Conservation (phyloP, 1,140 invertebrate genomes). For the Magallana gigas region DNA sequence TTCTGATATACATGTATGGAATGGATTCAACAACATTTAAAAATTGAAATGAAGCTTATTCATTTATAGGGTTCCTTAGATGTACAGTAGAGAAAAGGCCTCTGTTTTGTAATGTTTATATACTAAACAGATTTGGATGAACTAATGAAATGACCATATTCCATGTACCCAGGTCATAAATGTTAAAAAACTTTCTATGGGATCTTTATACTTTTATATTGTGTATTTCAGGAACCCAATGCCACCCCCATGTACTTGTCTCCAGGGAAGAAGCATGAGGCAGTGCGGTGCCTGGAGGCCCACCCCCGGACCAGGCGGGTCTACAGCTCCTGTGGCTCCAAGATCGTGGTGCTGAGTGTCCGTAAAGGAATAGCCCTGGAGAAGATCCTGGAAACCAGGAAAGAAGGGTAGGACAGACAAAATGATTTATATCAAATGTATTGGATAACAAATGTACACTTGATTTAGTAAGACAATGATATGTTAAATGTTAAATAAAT, state of each 20-base stretch:
- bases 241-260: conserved; percentile 61
- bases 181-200: too few relatives aligned
- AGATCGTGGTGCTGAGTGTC: conserved; percentile 60
- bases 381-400: conserved; percentile 59
- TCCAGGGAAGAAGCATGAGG: conserved; percentile 62
- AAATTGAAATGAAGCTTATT: too few relatives aligned
- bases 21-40: too few relatives aligned
- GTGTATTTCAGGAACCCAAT: conserved; percentile 59
- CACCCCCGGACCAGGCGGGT: conserved; percentile 47
- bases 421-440: neutral
- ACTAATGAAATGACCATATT: too few relatives aligned
- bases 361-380: conserved; percentile 60
- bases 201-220: too few relatives aligned
- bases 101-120: too few relatives aligned
- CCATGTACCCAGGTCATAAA: too few relatives aligned
- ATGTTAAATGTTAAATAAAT: too few relatives aligned
- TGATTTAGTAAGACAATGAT: neutral
- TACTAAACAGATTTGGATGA: too few relatives aligned
- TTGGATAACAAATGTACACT: neutral
- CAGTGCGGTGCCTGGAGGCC: conserved; percentile 66
- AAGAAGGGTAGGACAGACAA: conserved; percentile 53
- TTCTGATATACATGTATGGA: too few relatives aligned
- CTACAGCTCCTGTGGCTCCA: conserved; percentile 67
- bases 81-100: too few relatives aligned
- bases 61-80: too few relatives aligned